Conservation (phyloP, 2,113 vertebrate species). For the Chrysemys picta region DNA sequence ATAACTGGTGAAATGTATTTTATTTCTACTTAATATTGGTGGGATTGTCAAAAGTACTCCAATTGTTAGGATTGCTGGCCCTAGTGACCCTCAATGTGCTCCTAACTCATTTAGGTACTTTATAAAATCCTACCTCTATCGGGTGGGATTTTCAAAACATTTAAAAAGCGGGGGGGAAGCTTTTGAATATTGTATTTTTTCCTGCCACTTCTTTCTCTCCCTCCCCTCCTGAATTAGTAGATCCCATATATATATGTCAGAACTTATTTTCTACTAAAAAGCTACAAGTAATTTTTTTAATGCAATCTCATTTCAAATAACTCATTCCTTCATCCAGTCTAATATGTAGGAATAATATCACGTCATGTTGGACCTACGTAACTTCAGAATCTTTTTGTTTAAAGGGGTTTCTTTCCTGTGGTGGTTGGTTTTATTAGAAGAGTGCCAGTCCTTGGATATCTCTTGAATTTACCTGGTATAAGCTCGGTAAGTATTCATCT, state of each 20-base stretch:
- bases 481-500: conserved; percentile 88
- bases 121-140: background rate
- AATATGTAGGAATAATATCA: background rate
- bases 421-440: conserved; percentile 96
- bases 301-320: background rate
- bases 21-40: background rate
- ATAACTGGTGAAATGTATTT: background rate
- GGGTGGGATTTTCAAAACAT: background rate
- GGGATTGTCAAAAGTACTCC: background rate
- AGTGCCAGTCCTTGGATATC: conserved; percentile 94
- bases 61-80: background rate
- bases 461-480: conserved; percentile 97
- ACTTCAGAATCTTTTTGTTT: background rate
- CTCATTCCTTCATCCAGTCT: background rate
- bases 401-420: conserved; percentile 98
- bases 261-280: background rate
- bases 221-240: background rate
- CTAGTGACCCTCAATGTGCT: background rate
- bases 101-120: background rate
- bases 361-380: background rate
- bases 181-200: background rate
- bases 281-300: background rate
- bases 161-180: no score
- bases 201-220: background rate
- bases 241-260: background rate